Evolutionary conservation across 35 echinoderm and acorn worm species (phyloP).

Genomic region (Diadema setosum): DNA sequence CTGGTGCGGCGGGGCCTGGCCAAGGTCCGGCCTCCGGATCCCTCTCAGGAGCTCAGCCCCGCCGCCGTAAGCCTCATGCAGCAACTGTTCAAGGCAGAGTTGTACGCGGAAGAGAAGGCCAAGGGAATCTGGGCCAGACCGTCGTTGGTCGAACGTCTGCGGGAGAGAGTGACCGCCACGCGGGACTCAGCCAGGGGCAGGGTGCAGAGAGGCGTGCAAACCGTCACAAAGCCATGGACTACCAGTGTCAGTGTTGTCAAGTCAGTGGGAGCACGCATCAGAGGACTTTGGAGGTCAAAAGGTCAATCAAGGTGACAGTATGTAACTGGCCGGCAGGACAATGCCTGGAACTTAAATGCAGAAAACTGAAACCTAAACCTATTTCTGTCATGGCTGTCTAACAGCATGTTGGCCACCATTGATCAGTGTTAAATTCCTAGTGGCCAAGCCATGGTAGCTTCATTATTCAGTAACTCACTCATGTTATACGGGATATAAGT

Average conservation of each 20-base stretch:
- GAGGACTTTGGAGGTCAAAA: too few species aligned
- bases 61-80: not conserved
- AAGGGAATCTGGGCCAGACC: constrained; percentile 4
- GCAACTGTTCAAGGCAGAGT: not conserved
- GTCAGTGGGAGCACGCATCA: not conserved
- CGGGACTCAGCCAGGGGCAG: not conserved
- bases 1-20: not conserved
- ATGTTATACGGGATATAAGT: too few species aligned
- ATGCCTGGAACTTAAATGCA: too few species aligned
- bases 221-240: not conserved
- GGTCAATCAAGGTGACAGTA: too few species aligned
- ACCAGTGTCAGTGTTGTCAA: not conserved
- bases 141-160: not conserved
- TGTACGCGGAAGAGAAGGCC: not conserved
- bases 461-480: too few species aligned
- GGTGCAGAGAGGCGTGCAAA: not conserved
- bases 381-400: too few species aligned
- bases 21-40: not conserved
- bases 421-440: too few species aligned
- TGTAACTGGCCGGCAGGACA: too few species aligned
- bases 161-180: not conserved
- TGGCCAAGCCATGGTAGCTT: too few species aligned
- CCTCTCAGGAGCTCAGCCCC: not conserved
- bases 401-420: too few species aligned
- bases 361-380: too few species aligned